Conservation (phyloP, 1,140 invertebrate genomes). For the Centruroides sculpturatus region DNA sequence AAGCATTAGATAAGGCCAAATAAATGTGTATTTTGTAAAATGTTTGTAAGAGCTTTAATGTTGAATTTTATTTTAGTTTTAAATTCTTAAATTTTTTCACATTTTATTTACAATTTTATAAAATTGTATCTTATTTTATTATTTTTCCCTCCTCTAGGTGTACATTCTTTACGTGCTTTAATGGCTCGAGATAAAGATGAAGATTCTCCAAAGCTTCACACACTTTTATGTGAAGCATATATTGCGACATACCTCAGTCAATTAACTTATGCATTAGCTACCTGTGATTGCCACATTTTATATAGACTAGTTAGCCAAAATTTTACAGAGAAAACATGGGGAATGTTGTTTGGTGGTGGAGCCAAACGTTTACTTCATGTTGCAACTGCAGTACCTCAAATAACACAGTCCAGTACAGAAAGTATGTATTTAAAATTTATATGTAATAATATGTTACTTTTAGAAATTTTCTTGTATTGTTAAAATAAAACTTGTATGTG, state of each 20-base stretch:
- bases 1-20: too few species aligned
- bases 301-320: slow-evolving; percentile 70
- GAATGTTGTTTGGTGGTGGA: slow-evolving; percentile 83
- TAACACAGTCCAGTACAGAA: slow-evolving; percentile 12
- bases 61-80: too few species aligned
- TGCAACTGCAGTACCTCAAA: slow-evolving; percentile 24
- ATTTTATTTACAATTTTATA: too few species aligned
- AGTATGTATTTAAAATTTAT: slow-evolving; percentile 13
- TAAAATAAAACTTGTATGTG: too few species aligned
- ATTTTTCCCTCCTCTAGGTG: slow-evolving; percentile 35
- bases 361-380: slow-evolving; percentile 76
- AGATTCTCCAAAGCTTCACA: slow-evolving; percentile 80
- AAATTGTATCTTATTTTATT: too few species aligned
- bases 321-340: slow-evolving; percentile 67
- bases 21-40: too few species aligned
- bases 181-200: slow-evolving; percentile 88
- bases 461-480: not conserved
- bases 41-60: too few species aligned
- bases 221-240: slow-evolving; percentile 83
- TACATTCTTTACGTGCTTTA: slow-evolving; percentile 76
- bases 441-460: not conserved
- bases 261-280: slow-evolving; percentile 80
- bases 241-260: slow-evolving; percentile 82
- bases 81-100: too few species aligned
- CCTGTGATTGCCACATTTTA: slow-evolving; percentile 84